Evolutionary conservation across 2,797 vertebrate genomes (phyloP).

Genomic region (Mallotus villosus): DNA sequence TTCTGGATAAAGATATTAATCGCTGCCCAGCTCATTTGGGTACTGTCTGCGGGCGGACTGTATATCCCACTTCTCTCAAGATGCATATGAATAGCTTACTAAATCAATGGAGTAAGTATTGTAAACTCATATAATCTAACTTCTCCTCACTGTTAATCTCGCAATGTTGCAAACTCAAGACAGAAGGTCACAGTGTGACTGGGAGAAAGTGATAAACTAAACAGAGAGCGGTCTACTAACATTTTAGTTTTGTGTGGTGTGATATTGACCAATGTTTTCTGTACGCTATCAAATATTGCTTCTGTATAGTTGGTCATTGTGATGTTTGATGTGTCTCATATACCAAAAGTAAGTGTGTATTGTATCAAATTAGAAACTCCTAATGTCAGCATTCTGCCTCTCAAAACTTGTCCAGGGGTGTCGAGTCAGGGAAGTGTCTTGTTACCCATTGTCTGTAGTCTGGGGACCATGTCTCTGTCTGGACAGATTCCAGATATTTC

Average conservation of each 20-base stretch:
- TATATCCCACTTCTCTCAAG: constrained; percentile 53
- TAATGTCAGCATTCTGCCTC: constrained; percentile 40
- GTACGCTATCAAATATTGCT: neutral
- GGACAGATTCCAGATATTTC: neutral
- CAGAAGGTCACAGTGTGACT: too few relatives aligned
- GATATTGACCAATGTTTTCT: neutral
- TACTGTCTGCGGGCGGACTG: constrained; percentile 45
- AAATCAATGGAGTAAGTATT: constrained; percentile 79
- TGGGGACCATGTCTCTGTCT: constrained; percentile 17
- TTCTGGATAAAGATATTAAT: constrained; percentile 45
- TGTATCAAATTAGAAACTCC: constrained; percentile 46
- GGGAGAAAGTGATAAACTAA: too few relatives aligned
- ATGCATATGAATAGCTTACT: constrained; percentile 81
- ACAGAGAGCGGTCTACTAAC: neutral
- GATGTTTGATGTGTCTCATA: neutral
- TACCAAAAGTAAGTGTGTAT: neutral
- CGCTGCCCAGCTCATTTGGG: constrained; percentile 37
- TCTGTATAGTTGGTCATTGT: neutral
- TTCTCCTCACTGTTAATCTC: neutral
- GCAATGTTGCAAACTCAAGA: neutral
- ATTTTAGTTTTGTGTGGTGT: neutral
- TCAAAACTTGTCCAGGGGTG: constrained; percentile 32
- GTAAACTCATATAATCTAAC: constrained; percentile 6
- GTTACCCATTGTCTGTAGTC: constrained; percentile 41
- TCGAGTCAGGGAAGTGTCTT: constrained; percentile 46